Evolutionary conservation across 2,797 vertebrate genomes (phyloP).

Genomic region (Darevskia mixta): DNA sequence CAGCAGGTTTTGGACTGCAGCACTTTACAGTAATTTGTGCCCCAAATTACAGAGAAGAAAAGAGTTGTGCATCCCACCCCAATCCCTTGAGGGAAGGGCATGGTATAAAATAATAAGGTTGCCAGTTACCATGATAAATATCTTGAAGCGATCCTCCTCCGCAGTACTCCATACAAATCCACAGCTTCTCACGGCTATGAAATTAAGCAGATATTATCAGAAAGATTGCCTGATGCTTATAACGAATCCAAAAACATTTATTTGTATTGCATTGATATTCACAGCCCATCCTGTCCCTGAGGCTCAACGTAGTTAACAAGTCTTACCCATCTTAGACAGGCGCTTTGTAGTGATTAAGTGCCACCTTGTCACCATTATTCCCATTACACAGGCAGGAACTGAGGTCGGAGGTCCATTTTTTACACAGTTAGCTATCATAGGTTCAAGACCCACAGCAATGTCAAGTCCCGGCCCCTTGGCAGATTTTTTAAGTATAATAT

Average conservation of each 20-base stretch:
- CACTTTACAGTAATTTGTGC: not conserved
- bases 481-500: not conserved
- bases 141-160: conserved; percentile 98
- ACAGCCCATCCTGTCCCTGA: not conserved
- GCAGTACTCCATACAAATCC: conserved; percentile 99
- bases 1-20: too few relatives aligned
- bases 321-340: not conserved
- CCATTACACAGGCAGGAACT: not conserved
- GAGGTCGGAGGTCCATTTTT: not conserved
- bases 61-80: not conserved
- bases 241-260: not conserved
- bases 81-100: not conserved
- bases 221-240: not conserved
- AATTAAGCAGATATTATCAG: conserved; percentile 59
- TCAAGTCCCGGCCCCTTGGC: too few relatives aligned
- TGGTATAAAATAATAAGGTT: conserved; percentile 11
- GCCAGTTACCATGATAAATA: conserved; percentile 92
- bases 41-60: not conserved
- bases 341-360: too few relatives aligned
- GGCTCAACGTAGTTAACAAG: too few relatives aligned
- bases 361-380: too few relatives aligned
- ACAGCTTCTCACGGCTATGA: conserved; percentile 95
- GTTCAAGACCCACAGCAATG: not conserved
- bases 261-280: not conserved
- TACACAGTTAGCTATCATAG: too few relatives aligned